These are phyloP conservation scores for Iselma pallidipennis DNA, from an alignment of 2,888 invertebrate species.

Conservation along the genomic window DNA sequence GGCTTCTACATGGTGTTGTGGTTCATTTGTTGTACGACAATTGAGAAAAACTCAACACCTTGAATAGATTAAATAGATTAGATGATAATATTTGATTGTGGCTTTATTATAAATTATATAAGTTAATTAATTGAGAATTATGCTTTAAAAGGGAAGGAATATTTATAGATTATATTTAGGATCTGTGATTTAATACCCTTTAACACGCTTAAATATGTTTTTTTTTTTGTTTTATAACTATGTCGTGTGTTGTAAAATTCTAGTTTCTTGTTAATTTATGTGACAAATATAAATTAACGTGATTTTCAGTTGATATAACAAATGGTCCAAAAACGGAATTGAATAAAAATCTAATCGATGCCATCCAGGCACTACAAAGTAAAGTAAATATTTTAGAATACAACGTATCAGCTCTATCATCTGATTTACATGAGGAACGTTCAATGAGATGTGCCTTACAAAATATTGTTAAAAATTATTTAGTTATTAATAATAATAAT, in stretches of 20 bases:
- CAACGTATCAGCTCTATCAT: conserved; percentile 48
- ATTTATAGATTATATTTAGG: background rate
- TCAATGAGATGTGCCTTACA: conserved; percentile 51
- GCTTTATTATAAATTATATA: background rate
- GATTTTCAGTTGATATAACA: conserved; percentile 39
- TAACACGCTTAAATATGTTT: background rate
- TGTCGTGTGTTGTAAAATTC: conserved; percentile 10
- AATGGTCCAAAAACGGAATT: conserved; percentile 41
- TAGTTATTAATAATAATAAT: conserved; percentile 43
- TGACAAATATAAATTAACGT: conserved; percentile 8
- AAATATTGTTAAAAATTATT: conserved; percentile 40
- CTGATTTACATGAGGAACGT: conserved; percentile 52
- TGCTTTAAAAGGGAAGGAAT: background rate
- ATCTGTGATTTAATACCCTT: conserved; percentile 3
- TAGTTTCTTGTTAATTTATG: conserved; percentile 3
- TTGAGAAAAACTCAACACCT: conserved; percentile 76
- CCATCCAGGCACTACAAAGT: conserved; percentile 41
- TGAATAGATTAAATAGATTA: conserved; percentile 58
- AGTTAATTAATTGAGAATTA: background rate
- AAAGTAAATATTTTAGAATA: conserved; percentile 50
- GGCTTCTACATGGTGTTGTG: conserved; percentile 78
- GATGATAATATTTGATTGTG: background rate
- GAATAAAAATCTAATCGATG: conserved; percentile 39
- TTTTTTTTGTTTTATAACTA: conserved; percentile 3
- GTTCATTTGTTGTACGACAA: conserved; percentile 75